A percentile compares a stretch with the other conserved stretches of the same genome.
Conservation (phyloP, 2,113 vertebrate genomes). For the Penelope pileata region DNA sequence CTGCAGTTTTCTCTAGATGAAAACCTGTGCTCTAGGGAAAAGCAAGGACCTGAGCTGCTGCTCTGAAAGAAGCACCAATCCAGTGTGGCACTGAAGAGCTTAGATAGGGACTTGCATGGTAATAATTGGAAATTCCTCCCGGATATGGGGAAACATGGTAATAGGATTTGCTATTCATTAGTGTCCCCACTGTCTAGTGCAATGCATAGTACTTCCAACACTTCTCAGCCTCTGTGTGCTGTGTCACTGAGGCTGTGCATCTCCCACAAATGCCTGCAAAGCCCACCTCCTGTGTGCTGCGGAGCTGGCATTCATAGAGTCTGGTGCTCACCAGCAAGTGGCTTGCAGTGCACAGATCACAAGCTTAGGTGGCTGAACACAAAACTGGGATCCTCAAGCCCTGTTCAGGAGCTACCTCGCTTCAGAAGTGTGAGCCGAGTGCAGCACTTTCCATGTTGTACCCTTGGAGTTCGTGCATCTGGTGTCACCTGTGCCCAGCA, state of each 20-base stretch:
- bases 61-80: neutral
- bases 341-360: neutral
- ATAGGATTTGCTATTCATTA: neutral
- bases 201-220: neutral
- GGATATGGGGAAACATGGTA: neutral
- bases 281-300: neutral
- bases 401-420: neutral
- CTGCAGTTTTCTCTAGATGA: neutral
- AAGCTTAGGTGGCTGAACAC: neutral
- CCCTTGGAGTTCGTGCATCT: neutral
- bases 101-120: neutral
- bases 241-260: neutral
- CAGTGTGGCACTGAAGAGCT: neutral
- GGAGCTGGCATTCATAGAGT: neutral
- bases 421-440: neutral
- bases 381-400: neutral
- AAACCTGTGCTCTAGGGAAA: neutral
- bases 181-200: too few species aligned
- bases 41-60: neutral
- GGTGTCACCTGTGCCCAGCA: neutral
- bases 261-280: neutral
- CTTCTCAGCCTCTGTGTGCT: neutral
- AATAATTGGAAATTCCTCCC: neutral
- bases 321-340: neutral
- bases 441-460: neutral